Base-by-base conservation (phyloP, 2,888 invertebrate genomes). In the Ectobius pallidus region DNA sequence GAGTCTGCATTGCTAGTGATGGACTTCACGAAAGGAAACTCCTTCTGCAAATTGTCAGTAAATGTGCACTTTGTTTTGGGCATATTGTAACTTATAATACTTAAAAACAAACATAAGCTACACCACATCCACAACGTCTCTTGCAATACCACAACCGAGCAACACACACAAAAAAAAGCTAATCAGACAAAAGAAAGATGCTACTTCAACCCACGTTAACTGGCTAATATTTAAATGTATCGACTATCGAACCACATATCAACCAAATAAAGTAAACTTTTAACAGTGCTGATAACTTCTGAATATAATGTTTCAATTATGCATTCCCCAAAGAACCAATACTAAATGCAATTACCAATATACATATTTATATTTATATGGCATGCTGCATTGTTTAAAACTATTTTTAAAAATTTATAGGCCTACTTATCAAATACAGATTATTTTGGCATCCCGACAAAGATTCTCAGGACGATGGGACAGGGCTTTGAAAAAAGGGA, bases 401-500 rank as follows among this genome's bases (percentile, higher is more conserved):
- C 6, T 39, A n/a, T n/a, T n/a, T n/a, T n/a, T n/a, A 52, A 6
- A 11, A 11, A n/a, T 25, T 4, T 4, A n/a, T n/a, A n/a, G n/a
- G n/a, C n/a, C n/a, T n/a, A n/a, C n/a, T n/a, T n/a, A n/a, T n/a
- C n/a, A n/a, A 61, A 61, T 27, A 22, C 25, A 25, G 61, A 25
- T 22, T 30, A 61, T 61, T 18, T 25, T 61, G 25, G 11, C 61
- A 25, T 61, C 61, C 30, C 61, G 25, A 61, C 16, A 61, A 61
- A 61, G 27, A n/a, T 61, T 61, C 49, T n/a, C 49, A 18, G 49
- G 49, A 49, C 49, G n/a, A 18, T n/a, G 49, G 49, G 49, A 49
- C 49, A 49, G 49, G n/a, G n/a, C 49, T 49, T 49, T 49, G 49
- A 49, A 18, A 49, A 49, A 49, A 49, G 49, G 49, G n/a, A 49